These are phyloP conservation scores for Pomacea maculata DNA, from an alignment of 1,140 invertebrate species.

Conservation along the genomic window DNA sequence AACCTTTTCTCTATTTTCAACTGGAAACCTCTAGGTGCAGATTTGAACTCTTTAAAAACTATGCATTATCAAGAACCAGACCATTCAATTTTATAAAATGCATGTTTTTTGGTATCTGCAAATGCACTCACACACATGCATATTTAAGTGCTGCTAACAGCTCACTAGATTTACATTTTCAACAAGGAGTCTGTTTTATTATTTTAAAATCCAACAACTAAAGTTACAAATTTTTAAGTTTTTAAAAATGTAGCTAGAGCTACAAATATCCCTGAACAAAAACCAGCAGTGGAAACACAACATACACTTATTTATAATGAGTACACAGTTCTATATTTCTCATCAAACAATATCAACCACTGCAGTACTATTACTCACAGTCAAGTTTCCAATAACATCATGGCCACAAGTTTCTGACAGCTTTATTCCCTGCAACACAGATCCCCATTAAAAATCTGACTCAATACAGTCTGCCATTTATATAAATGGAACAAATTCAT, in stretches of 20 bases:
- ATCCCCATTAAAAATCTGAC: not conserved
- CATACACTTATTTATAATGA: not conserved
- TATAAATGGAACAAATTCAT: too few species aligned
- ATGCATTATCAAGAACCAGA: too few species aligned
- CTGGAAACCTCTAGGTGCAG: too few species aligned
- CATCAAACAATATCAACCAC: not conserved
- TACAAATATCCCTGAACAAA: conserved; percentile 21
- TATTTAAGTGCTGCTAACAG: not conserved
- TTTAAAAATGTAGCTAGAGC: not conserved
- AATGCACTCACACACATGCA: not conserved
- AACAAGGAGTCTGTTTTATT: not conserved
- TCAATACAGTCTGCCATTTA: not conserved
- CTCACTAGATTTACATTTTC: too few species aligned
- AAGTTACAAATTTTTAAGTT: not conserved
- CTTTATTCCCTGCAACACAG: conserved; percentile 19
- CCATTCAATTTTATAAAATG: too few species aligned
- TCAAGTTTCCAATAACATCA: conserved; percentile 26
- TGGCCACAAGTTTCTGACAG: conserved; percentile 17
- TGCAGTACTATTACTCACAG: conserved; percentile 15
- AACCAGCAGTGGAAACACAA: conserved; percentile 12
- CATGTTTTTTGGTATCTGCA: not conserved
- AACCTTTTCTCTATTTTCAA: too few species aligned
- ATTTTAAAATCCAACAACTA: not conserved
- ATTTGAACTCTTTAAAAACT: too few species aligned
- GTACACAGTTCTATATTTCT: not conserved